These are phyloP conservation scores for Musca domestica DNA, from an alignment of 1,140 invertebrate species.

Conservation along the genomic window DNA sequence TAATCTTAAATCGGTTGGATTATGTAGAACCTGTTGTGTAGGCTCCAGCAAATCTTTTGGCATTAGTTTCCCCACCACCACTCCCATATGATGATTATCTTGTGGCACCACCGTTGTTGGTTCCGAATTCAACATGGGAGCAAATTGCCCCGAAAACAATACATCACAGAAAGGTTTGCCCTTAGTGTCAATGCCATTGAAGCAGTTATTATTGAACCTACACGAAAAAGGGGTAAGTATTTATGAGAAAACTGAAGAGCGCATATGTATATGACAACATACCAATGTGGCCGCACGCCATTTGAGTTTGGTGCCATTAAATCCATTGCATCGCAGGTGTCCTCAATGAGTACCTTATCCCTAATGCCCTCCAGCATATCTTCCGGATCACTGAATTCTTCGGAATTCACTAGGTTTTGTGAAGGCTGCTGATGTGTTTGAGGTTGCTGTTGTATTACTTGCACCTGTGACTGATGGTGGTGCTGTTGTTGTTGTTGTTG, in stretches of 20 bases:
- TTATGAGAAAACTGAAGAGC: background rate
- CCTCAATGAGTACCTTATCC: slow-evolving; percentile 54
- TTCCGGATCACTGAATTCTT: slow-evolving; percentile 77
- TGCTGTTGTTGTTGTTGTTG: background rate
- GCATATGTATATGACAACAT: background rate
- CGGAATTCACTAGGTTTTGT: background rate
- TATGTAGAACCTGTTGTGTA: background rate
- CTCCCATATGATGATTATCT: background rate
- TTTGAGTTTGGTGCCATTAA: slow-evolving; percentile 42
- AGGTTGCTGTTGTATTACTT: background rate
- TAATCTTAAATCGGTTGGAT: background rate
- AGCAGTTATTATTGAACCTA: slow-evolving; percentile 47
- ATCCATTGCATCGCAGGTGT: slow-evolving; percentile 48
- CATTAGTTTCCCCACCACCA: background rate
- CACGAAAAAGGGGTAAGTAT: too few species aligned
- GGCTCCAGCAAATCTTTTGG: background rate
- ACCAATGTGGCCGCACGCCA: slow-evolving; percentile 37
- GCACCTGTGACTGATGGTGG: background rate
- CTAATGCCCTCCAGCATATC: slow-evolving; percentile 80
- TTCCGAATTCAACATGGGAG: slow-evolving; percentile 18
- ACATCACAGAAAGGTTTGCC: slow-evolving; percentile 23
- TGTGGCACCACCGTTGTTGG: background rate
- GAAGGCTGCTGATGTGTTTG: background rate
- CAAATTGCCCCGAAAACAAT: slow-evolving; percentile 17
- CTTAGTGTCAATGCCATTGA: slow-evolving; percentile 36